Conservation (phyloP, 2,888 invertebrate genomes). For the Parochlus steinenii region DNA sequence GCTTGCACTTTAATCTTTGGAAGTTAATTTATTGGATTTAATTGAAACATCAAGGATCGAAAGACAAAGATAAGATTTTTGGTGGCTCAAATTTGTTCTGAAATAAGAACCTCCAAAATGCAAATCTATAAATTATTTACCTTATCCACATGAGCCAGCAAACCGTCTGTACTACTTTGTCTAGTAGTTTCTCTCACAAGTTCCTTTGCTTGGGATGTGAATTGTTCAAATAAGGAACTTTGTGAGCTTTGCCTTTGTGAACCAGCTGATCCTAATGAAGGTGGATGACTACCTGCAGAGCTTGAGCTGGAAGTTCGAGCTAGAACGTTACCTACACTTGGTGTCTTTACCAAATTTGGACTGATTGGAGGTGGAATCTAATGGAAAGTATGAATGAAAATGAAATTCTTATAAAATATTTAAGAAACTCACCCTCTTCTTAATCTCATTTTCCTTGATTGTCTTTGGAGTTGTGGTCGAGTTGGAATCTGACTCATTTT, state of each 20-base stretch:
- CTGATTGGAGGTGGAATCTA: constrained; percentile 37
- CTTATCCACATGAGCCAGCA: constrained; percentile 81
- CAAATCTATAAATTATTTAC: constrained; percentile 32
- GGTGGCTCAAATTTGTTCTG: neutral
- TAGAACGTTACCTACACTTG: constrained; percentile 41
- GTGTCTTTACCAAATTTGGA: constrained; percentile 38
- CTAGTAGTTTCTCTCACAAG: constrained; percentile 73
- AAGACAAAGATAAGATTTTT: constrained; percentile 12
- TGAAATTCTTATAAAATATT: constrained; percentile 3
- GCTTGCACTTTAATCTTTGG: constrained; percentile 42
- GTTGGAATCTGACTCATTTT: constrained; percentile 61
- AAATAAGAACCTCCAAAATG: neutral
- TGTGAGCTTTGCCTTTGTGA: constrained; percentile 60
- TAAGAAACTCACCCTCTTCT: constrained; percentile 28
- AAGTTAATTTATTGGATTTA: neutral
- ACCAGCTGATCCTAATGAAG: constrained; percentile 22
- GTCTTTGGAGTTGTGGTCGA: constrained; percentile 57
- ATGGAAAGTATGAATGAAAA: neutral
- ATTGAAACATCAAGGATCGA: constrained; percentile 32
- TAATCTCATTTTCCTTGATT: constrained; percentile 56
- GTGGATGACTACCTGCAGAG: constrained; percentile 30
- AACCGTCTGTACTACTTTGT: constrained; percentile 77
- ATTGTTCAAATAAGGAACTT: constrained; percentile 70
- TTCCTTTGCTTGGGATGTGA: constrained; percentile 78
- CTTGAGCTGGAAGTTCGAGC: constrained; percentile 47